Conservation (phyloP, 2,113 vertebrate genomes). For the Eubucco bourcierii region DNA sequence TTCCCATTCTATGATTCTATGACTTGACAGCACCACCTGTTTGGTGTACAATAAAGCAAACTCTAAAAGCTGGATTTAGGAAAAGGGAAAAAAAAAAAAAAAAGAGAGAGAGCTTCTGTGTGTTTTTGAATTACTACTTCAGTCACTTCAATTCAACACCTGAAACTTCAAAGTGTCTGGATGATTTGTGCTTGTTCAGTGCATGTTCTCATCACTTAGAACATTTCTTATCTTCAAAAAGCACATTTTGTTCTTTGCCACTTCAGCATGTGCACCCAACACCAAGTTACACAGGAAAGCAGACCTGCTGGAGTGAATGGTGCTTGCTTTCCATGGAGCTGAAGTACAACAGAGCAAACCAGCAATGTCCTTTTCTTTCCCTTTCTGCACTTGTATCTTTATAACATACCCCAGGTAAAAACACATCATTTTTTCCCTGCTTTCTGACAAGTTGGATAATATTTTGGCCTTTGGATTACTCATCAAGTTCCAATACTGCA, state of each 20-base stretch:
- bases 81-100: too few relatives aligned
- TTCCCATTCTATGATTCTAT: too few relatives aligned
- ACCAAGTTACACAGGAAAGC: conserved; percentile 49
- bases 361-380: background rate
- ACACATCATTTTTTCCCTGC: background rate
- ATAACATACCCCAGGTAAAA: background rate
- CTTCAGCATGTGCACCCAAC: conserved; percentile 55
- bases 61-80: background rate
- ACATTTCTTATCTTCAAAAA: conserved; percentile 68
- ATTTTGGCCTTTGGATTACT: background rate
- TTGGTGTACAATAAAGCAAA: background rate
- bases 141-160: background rate
- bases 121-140: conserved; percentile 3
- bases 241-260: conserved; percentile 71
- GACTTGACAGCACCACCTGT: background rate
- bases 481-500: background rate
- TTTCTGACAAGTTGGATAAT: background rate
- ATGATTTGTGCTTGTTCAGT: conserved; percentile 46
- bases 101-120: background rate
- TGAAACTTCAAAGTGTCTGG: conserved; percentile 5
- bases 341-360: background rate
- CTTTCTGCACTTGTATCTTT: background rate
- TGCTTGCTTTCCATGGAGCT: conserved; percentile 31
- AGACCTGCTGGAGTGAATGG: conserved; percentile 42
- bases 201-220: conserved; percentile 65